phyloP scores from a whole-genome alignment of 1,140 invertebrate genomes.

The Drosophila persimilis region DNA sequence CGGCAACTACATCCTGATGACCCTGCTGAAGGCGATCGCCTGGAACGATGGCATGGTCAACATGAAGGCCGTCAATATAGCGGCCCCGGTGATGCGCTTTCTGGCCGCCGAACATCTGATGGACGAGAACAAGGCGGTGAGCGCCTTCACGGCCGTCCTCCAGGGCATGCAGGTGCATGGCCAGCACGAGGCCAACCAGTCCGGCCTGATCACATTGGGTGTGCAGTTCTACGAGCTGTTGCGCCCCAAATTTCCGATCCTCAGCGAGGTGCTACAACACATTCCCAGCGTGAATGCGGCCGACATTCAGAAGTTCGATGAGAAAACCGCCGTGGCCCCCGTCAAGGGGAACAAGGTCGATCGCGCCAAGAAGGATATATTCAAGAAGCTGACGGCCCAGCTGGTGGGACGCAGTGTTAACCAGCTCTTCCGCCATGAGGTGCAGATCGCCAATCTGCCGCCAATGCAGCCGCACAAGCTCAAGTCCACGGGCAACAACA shows the following conservation, averaged over 20 bases:
- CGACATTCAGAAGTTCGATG: constrained; percentile 92
- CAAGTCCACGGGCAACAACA: constrained; percentile 46
- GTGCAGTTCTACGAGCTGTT: constrained; percentile 91
- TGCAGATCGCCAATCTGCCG: constrained; percentile 92
- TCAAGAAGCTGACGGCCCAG: constrained; percentile 93
- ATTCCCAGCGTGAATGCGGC: constrained; percentile 90
- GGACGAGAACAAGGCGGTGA: constrained; percentile 86
- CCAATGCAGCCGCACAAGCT: constrained; percentile 83
- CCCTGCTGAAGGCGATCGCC: constrained; percentile 88
- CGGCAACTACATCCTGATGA: constrained; percentile 86
- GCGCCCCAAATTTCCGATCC: constrained; percentile 88
- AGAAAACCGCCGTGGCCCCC: constrained; percentile 88
- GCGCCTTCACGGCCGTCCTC: constrained; percentile 89
- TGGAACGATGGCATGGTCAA: constrained; percentile 93
- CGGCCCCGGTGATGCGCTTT: constrained; percentile 87
- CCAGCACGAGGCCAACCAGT: constrained; percentile 91
- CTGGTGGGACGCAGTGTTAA: constrained; percentile 91
- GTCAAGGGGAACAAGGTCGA: constrained; percentile 91
- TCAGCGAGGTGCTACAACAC: constrained; percentile 87
- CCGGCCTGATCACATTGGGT: constrained; percentile 74
- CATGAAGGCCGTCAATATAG: constrained; percentile 89
- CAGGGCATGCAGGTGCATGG: constrained; percentile 91
- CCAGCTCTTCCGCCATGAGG: constrained; percentile 93
- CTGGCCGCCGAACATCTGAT: constrained; percentile 86
- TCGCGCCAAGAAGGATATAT: constrained; percentile 94